phyloP scores from a whole-genome alignment of 37 sponge, comb jelly and placozoan genomes.

The Halisarca cf. caerulea region DNA sequence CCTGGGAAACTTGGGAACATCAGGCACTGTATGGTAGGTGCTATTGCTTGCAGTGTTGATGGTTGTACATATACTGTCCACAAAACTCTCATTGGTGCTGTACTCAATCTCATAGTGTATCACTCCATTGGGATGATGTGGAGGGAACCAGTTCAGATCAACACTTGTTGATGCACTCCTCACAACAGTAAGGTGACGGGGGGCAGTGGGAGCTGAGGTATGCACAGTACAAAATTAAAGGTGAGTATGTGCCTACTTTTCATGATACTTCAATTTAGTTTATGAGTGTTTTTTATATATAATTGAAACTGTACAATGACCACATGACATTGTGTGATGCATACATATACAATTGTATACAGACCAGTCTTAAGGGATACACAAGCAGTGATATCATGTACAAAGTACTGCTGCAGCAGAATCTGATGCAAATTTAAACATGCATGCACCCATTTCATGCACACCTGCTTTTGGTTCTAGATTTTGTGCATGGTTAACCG shows the following conservation, averaged over 20 bases:
- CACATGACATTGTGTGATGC: too few relatives aligned
- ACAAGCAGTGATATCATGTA: too few relatives aligned
- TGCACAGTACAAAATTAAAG: too few relatives aligned
- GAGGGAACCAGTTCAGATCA: constrained; percentile 15
- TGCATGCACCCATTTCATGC: background rate
- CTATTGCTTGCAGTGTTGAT: background rate
- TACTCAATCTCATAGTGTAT: constrained; percentile 18
- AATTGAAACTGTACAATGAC: too few relatives aligned
- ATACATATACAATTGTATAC: too few relatives aligned
- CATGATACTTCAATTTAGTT: too few relatives aligned
- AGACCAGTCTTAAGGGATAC: too few relatives aligned
- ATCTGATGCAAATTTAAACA: too few relatives aligned
- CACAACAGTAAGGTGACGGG: background rate
- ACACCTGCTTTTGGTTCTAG: background rate
- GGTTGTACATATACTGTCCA: background rate
- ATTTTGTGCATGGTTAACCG: too few relatives aligned
- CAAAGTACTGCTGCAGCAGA: too few relatives aligned
- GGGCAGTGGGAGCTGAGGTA: background rate
- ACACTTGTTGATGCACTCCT: background rate
- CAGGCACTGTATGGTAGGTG: background rate
- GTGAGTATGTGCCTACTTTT: too few relatives aligned
- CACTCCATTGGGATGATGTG: background rate
- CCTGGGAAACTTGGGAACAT: background rate
- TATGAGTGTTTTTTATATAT: too few relatives aligned
- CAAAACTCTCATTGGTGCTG: background rate